phyloP scores from a whole-genome alignment of 2,888 invertebrate genomes.

The Cacoxenus indagator region DNA sequence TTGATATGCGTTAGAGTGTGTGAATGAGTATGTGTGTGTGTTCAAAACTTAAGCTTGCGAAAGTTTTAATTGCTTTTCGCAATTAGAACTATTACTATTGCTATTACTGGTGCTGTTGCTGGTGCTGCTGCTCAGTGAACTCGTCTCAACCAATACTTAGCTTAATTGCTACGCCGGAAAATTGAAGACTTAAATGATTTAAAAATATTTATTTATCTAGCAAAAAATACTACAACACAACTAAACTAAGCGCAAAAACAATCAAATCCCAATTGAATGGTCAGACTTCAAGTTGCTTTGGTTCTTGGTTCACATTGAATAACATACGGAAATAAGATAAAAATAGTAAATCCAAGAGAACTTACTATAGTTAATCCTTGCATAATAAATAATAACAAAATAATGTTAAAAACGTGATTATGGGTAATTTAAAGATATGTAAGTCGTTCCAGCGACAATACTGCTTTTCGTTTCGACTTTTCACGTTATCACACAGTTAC shows the following conservation, averaged over 20 bases:
- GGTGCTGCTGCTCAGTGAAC: slow-evolving; percentile 42
- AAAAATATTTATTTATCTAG: slow-evolving; percentile 10
- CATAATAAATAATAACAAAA: too few relatives aligned
- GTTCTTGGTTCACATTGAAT: too few relatives aligned
- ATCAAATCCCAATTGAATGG: slow-evolving; percentile 13
- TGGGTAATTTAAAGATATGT: too few relatives aligned
- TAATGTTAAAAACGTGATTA: too few relatives aligned
- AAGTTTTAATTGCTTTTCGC: slow-evolving; percentile 63
- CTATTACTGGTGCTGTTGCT: background rate
- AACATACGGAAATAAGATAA: too few relatives aligned
- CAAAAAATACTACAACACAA: background rate
- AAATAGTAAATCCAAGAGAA: too few relatives aligned
- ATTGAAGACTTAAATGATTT: slow-evolving; percentile 18
- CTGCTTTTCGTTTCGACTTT: too few relatives aligned
- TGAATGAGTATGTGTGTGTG: slow-evolving; percentile 3
- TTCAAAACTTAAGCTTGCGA: slow-evolving; percentile 57
- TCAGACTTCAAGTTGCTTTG: background rate
- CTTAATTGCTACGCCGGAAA: slow-evolving; percentile 18
- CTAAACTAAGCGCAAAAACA: background rate
- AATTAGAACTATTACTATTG: slow-evolving; percentile 61
- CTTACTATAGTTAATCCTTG: too few relatives aligned
- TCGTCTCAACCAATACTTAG: slow-evolving; percentile 9
- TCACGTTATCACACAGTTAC: too few relatives aligned
- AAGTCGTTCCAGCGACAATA: too few relatives aligned
- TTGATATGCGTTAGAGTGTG: slow-evolving; percentile 6